Evolutionary conservation across 2,113 vertebrate genomes (phyloP).

Genomic region (Phoxinus phoxinus): DNA sequence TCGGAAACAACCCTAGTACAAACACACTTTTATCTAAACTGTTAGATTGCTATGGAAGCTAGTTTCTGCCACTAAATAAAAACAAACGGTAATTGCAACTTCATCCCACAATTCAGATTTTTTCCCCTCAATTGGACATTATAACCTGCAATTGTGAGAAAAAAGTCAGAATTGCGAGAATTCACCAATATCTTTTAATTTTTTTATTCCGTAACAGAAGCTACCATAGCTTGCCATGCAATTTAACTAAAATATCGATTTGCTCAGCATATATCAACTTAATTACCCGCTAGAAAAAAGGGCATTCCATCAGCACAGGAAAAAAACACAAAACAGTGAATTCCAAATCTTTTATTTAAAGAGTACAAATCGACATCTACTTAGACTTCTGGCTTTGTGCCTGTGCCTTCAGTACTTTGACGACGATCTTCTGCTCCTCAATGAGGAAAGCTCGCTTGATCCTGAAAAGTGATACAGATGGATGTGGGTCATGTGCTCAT

Average conservation of each 20-base stretch:
- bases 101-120: no score
- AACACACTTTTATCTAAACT: no score
- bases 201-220: no score
- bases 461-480: conserved; percentile 68
- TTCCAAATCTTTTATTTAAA: conserved; percentile 80
- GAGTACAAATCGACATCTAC: conserved; percentile 82
- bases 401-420: conserved; percentile 98
- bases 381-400: conserved; percentile 99
- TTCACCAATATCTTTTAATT: no score
- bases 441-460: conserved; percentile 99
- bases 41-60: no score
- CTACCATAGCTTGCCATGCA: background rate
- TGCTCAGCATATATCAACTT: no score
- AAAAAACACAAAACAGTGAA: conserved; percentile 7
- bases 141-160: no score
- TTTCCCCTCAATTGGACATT: no score
- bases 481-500: background rate
- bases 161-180: no score
- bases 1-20: no score
- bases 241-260: background rate
- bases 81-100: no score
- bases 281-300: background rate
- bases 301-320: background rate
- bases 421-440: conserved; percentile 99
- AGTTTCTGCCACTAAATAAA: no score